Evolutionary conservation across 2,888 invertebrate species (phyloP), one percentile per base, ranked within the genome.

Genomic region (Coenonympha glycerion): DNA sequence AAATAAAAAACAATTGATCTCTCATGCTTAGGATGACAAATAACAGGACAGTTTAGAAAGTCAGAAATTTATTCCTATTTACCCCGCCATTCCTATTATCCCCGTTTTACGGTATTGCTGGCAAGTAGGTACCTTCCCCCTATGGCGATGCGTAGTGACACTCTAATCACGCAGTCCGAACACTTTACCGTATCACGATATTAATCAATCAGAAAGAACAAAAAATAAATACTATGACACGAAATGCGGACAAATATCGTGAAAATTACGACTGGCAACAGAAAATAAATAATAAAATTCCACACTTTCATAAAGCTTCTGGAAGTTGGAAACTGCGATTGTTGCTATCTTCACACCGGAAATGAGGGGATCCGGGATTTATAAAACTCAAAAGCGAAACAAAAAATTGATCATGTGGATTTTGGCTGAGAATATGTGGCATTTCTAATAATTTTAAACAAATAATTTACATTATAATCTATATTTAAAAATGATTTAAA

Each of bases 321-420:
- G 68, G 73, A 78, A 78, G n/a, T n/a, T n/a, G n/a, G n/a, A n/a
- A n/a, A n/a, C n/a, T n/a, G n/a, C n/a, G n/a, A n/a, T n/a, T n/a
- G n/a, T n/a, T n/a, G n/a, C 85, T 81, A 75, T 63, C 65, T 83
- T 86, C 87, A 85, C 75, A 84, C 87, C 86, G 87, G 87, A 87
- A 83, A 73, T 70, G 66, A 70, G 56, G 62, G 72, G 69, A 78
- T 80, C n/a, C n/a, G n/a, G n/a, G n/a, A n/a, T n/a, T n/a, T 80
- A 84, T 79, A 71, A 71, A 77, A 74, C 68, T 69, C 62, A 68
- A 73, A 69, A 68, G 69, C 63, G 69, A 73, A 69, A 68, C 66
- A 66, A 63, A 62, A 58, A 72, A 65, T 67, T 69, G 69, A 59
- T 68, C 71, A 70, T 71, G 64, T 66, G 60, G 66, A 65, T 70